phyloP scores from a whole-genome alignment of 2,113 vertebrate genomes.

The Grantiella picta region DNA sequence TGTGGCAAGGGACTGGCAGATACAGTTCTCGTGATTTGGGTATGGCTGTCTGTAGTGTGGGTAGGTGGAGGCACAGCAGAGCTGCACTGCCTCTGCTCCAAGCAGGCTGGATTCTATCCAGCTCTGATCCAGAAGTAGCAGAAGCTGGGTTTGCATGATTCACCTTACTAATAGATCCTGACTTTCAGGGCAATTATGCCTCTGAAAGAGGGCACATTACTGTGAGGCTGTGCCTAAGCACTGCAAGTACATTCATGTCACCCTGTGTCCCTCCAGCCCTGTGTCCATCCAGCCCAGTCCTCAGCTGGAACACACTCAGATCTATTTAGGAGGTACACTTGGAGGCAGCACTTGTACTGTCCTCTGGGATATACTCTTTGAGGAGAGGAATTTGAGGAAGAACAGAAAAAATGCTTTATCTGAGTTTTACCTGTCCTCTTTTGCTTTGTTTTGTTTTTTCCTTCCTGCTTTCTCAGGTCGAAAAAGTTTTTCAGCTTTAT shows the following conservation, averaged over 20 bases:
- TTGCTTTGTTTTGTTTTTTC: background rate
- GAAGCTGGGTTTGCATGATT: background rate
- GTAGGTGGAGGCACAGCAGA: background rate
- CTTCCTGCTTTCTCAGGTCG: conserved; percentile 76
- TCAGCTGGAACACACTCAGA: background rate
- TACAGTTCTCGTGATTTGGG: background rate
- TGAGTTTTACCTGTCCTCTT: background rate
- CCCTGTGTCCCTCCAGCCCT: background rate
- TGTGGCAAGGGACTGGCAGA: background rate
- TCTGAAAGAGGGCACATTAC: background rate
- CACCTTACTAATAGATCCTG: background rate
- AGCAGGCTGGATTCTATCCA: background rate
- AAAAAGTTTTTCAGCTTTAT: conserved; percentile 99
- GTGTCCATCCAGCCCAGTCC: background rate
- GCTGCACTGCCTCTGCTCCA: background rate
- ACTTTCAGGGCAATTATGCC: background rate
- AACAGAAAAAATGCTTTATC: background rate
- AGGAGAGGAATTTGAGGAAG: background rate
- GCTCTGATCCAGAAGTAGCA: background rate
- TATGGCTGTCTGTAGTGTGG: background rate
- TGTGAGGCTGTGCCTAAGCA: background rate
- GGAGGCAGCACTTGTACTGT: background rate
- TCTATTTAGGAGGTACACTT: background rate
- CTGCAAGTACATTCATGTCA: background rate
- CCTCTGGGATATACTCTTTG: background rate